Conservation (phyloP, 2,888 invertebrate genomes). For the Andricus quercusramuli region DNA sequence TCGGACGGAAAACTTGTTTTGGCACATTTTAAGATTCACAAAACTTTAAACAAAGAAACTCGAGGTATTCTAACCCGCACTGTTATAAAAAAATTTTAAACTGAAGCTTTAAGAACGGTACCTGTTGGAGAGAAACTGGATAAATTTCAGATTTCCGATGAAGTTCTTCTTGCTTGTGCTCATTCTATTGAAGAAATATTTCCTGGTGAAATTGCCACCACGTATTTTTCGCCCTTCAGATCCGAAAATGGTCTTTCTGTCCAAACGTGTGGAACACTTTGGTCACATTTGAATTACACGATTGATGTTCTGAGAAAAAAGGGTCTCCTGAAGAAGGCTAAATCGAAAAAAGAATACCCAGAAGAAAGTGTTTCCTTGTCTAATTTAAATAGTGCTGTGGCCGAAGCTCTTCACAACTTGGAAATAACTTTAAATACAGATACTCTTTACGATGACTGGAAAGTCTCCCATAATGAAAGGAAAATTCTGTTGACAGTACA, state of each 20-base stretch:
- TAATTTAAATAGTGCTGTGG: neutral
- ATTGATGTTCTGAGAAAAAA: too few species aligned
- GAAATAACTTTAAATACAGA: slow-evolving; percentile 28
- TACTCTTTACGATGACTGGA: neutral
- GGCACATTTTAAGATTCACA: neutral
- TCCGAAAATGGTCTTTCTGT: too few species aligned
- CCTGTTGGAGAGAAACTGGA: neutral
- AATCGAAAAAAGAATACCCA: neutral
- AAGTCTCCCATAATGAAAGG: slow-evolving; percentile 10
- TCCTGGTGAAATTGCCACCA: too few species aligned
- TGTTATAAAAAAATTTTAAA: neutral
- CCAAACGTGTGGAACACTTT: too few species aligned
- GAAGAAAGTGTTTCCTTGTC: neutral
- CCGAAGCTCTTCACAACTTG: slow-evolving; percentile 25
- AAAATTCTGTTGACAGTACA: slow-evolving; percentile 41
- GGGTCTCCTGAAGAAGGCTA: neutral
- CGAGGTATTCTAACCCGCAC: neutral
- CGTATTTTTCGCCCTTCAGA: too few species aligned
- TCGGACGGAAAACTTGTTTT: neutral
- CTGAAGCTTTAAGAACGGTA: neutral
- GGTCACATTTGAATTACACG: too few species aligned
- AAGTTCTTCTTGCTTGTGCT: neutral
- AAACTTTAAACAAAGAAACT: neutral
- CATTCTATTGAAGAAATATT: neutral
- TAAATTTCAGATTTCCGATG: neutral